Base-by-base conservation (phyloP, 1,140 invertebrate genomes). In the Heterodera schachtii region DNA sequence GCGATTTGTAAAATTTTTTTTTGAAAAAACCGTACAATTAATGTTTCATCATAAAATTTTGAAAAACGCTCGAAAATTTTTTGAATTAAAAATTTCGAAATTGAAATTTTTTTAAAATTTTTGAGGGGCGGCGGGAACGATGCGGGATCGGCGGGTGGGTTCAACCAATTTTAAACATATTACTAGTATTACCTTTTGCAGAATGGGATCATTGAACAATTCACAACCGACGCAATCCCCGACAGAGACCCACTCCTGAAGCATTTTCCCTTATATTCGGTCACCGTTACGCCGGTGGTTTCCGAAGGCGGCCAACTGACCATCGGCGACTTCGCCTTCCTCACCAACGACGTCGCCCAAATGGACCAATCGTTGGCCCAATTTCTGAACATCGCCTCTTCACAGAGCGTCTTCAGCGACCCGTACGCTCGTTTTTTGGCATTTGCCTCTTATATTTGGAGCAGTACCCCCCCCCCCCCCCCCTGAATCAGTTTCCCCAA, bases 351-450 rank as follows among this genome's bases (percentile, higher is more conserved):
- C 60, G 49, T 66, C 19, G 81, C 19, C 2, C 9, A 13, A 6
- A 31, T 75, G 13, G 81, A 83, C 60, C 31, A 44, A 1, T 52
- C 82, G 2, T 31, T 75, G 7, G 31, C n/a, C 13, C 82, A 83
- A 66, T 83, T 83, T 70, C 46, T 83, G 21, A 64, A 83, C 46
- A 66, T 83, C 16, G 82, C 83, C 8, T 80, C 82, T 1, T 11
- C 60, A 9, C 83, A 84, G 49, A 47, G 73, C 9, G 44, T 84
- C 31, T 77, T 84, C 57, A 64, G 67, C 16, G 57, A 84, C 31
- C 71, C 70, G 82, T 84, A 52, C 9, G 47, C 80, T 49, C 31
- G 1, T 64, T n/a, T 80, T 85, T 47, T 73, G 43, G 3, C 43
- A 78, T 8, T 6, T 8, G 49, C 49, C 49, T 52, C 49, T 11